Evolutionary conservation across 2,888 invertebrate genomes (phyloP).

Genomic region (Pseudanteris insignis): DNA sequence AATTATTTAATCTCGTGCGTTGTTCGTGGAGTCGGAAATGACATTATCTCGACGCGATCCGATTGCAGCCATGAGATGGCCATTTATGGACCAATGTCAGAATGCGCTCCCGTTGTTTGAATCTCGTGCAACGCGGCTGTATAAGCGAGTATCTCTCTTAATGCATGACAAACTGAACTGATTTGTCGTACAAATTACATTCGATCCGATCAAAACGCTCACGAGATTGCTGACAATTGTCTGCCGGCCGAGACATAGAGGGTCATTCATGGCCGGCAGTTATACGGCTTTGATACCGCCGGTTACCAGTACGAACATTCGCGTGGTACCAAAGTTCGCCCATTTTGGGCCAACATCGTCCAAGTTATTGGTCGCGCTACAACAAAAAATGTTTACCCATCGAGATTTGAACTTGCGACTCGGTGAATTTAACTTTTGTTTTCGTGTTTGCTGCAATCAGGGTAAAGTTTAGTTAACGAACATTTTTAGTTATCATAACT

Average conservation of each 20-base stretch:
- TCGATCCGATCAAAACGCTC: conserved; percentile 24
- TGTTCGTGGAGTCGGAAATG: conserved; percentile 11
- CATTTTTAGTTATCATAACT: no score
- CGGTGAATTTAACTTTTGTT: no score
- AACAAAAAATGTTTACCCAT: no score
- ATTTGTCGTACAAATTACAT: conserved; percentile 31
- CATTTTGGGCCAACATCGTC: no score
- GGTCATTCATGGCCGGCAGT: conserved; percentile 36
- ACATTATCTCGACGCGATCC: conserved; percentile 9
- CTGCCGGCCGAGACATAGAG: conserved; percentile 13
- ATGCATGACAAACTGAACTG: conserved; percentile 23
- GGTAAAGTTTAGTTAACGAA: no score
- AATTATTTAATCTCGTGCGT: conserved; percentile 15
- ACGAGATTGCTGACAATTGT: conserved; percentile 34
- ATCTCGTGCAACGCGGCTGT: conserved; percentile 14
- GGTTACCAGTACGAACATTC: no score
- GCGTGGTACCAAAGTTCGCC: no score
- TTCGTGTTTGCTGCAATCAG: no score
- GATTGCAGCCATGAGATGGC: conserved; percentile 12
- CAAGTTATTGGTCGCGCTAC: no score
- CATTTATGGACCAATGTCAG: conserved; percentile 16
- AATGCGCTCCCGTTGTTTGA: conserved; percentile 11
- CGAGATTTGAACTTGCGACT: no score
- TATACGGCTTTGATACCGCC: conserved; percentile 13
- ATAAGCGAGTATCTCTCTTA: conserved; percentile 6